Percentiles rank a stretch among this genome's conserved stretches.
phyloP scores from a whole-genome alignment of 2,888 invertebrate species.

The Eupeodes luniger region DNA sequence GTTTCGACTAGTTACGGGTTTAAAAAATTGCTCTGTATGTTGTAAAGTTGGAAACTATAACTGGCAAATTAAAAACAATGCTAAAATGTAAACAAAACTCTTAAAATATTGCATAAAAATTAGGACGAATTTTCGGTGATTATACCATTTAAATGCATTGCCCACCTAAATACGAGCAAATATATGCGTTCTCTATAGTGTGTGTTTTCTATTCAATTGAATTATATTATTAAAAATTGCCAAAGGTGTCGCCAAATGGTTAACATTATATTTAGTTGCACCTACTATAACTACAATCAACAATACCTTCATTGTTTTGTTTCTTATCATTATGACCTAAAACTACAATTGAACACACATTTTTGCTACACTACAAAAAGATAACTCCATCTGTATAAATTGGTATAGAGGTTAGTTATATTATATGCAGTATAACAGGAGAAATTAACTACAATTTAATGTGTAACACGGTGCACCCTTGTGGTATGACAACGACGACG shows the following conservation, averaged over 20 bases:
- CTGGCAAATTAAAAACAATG: no score
- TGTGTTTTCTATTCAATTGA: neutral
- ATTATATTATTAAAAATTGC: neutral
- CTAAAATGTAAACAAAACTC: no score
- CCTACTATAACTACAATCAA: neutral
- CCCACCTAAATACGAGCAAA: neutral
- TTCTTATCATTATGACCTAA: slow-evolving; percentile 73
- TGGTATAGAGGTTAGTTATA: neutral
- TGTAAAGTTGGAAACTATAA: no score
- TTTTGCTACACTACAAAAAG: slow-evolving; percentile 38
- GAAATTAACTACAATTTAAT: slow-evolving; percentile 59
- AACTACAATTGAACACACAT: slow-evolving; percentile 69
- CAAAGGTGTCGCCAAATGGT: slow-evolving; percentile 16
- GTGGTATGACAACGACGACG: neutral
- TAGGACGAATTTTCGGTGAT: no score
- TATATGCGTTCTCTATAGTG: neutral
- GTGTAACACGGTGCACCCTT: slow-evolving; percentile 42
- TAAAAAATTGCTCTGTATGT: no score
- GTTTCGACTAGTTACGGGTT: no score
- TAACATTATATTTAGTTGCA: slow-evolving; percentile 37
- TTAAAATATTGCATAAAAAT: no score
- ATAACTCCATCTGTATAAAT: slow-evolving; percentile 1
- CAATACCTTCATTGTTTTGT: neutral
- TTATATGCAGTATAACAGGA: slow-evolving; percentile 23
- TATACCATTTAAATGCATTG: neutral